A percentile compares a stretch with the other conserved stretches of the same genome.
Conservation (phyloP, 2,797 vertebrate genomes). For the Esox lucius region DNA sequence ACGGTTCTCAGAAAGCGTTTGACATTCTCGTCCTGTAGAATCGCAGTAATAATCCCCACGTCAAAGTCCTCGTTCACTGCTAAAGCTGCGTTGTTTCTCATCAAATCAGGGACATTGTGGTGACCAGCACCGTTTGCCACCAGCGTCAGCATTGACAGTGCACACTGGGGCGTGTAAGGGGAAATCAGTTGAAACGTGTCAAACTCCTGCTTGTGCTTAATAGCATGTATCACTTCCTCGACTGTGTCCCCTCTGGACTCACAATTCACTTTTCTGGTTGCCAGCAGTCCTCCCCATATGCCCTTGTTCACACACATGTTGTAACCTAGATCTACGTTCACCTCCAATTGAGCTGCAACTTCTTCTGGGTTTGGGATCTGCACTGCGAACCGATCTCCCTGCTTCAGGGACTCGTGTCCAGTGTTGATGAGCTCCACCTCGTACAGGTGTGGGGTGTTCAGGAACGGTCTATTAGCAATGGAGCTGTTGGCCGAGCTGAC, state of each 20-base stretch:
- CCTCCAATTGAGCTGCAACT: rapidly evolving
- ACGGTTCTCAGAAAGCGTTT: neutral
- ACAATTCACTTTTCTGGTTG: conserved; percentile 19
- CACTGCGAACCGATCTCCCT: conserved; percentile 3
- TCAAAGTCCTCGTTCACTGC: neutral
- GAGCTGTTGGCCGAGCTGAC: neutral
- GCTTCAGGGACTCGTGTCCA: no score
- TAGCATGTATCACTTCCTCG: conserved; percentile 19
- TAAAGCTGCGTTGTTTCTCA: neutral
- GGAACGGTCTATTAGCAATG: neutral
- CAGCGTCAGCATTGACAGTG: conserved; percentile 12
- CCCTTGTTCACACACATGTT: conserved; percentile 12
- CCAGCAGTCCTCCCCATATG: conserved; percentile 27
- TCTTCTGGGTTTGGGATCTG: neutral
- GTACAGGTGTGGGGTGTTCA: neutral
- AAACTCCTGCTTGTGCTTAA: neutral
- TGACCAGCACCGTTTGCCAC: neutral
- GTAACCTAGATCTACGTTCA: neutral
- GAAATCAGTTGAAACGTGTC: conserved; percentile 13
- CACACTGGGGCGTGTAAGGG: conserved; percentile 1
- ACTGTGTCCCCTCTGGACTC: conserved; percentile 9
- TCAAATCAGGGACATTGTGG: neutral
- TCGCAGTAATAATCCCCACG: neutral
- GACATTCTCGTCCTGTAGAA: neutral
- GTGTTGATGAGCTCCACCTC: no score